Evolutionary conservation across 2,888 invertebrate species (phyloP), one percentile per base, ranked within the genome.

Genomic region (Hemithea aestivaria): DNA sequence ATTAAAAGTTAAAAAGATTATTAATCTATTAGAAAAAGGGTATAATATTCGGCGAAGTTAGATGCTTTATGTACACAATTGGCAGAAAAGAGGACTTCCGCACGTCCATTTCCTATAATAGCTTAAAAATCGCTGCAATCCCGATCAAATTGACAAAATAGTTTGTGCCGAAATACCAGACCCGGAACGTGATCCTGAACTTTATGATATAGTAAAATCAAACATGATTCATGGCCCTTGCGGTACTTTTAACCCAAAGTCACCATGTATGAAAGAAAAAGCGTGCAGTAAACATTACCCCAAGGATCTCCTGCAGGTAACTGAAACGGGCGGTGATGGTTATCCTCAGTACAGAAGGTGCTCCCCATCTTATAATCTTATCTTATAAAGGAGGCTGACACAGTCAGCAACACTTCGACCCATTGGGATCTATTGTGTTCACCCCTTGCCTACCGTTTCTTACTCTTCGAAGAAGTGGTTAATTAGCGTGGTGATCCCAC

Each of bases 171-270:
- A 48, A 26, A 45, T 53, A 36, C 50, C 33, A 1, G 21, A 45
- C 31, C 22, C 11, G 2, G 10, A 8, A 7, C 7, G 5, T 27
- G 52, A 57, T 32, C 48, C 40, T 3, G 11, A 11, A 0, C 27
- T 53, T 10, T 44, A 31, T 20, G 40, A 52, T 1, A 41, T 53
- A 10, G 37, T 55, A 6, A 51, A 29, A 10, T 45, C 11, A 5
- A 35, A 55, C 10, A 55, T 58, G 56, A 36, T 54, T 2, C 58
- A 58, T 30, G 54, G 53, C 4, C 54, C 53, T 20, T 54, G 51
- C 20, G 54, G 52, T 2, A 8, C 29, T 10, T 20, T 46, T 0
- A 51, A 54, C 20, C 2, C 4, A 1, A 35, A 37, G 2, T 34
- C 54, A 6, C 49, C 49, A 0, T 56, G 53, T 20, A 53, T 56